Evolutionary conservation across 2,797 vertebrate genomes (phyloP).

Genomic region (Syngnathus rostellatus): DNA sequence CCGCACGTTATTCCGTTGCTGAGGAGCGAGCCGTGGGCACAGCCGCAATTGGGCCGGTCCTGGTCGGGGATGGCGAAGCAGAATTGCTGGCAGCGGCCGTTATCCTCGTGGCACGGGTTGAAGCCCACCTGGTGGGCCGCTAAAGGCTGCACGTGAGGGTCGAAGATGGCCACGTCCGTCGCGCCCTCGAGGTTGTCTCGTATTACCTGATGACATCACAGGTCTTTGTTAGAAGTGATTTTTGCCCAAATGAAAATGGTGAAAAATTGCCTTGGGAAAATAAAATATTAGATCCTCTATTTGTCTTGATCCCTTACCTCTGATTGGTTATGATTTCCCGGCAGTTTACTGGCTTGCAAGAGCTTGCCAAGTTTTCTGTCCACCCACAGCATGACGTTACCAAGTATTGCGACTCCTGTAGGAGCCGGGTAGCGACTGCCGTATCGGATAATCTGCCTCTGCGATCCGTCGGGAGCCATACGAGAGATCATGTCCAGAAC

Average conservation of each 20-base stretch:
- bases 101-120: conserved; percentile 80
- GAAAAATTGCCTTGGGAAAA: too few relatives aligned
- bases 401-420: conserved; percentile 78
- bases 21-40: conserved; percentile 78
- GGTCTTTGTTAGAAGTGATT: background rate
- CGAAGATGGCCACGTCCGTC: conserved; percentile 77
- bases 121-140: conserved; percentile 74
- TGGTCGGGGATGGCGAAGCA: conserved; percentile 80
- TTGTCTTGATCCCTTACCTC: conserved; percentile 43
- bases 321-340: conserved; percentile 69
- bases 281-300: too few relatives aligned
- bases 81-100: conserved; percentile 83
- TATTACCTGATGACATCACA: conserved; percentile 63
- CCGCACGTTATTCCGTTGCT: conserved; percentile 79
- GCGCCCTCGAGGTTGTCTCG: conserved; percentile 76
- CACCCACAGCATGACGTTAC: conserved; percentile 85
- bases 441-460: conserved; percentile 77
- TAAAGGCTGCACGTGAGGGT: conserved; percentile 71
- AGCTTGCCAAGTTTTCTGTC: conserved; percentile 85
- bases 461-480: conserved; percentile 72
- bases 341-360: conserved; percentile 83
- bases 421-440: conserved; percentile 87
- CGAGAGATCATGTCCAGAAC: conserved; percentile 85
- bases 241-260: too few relatives aligned
- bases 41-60: conserved; percentile 73